Evolutionary conservation across 2,888 invertebrate genomes (phyloP).

Genomic region (Zonitis immaculata): DNA sequence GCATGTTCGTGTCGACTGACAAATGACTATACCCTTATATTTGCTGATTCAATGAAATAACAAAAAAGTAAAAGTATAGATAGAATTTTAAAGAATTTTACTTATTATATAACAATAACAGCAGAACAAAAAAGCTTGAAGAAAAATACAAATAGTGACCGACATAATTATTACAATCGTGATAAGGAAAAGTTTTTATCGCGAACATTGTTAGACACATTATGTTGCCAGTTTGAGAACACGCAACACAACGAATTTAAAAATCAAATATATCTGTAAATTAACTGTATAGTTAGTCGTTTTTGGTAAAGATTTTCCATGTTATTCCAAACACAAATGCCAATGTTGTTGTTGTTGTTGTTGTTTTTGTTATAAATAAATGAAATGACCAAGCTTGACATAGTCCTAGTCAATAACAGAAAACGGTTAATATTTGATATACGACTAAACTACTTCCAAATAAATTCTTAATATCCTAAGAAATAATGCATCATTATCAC

Average conservation of each 20-base stretch:
- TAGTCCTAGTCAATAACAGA: constrained; percentile 10
- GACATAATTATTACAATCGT: constrained; percentile 19
- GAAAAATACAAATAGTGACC: constrained; percentile 14
- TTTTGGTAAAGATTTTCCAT: not conserved
- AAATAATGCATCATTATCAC: constrained; percentile 11
- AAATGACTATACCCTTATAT: too few relatives aligned
- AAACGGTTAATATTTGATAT: constrained; percentile 15
- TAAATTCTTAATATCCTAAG: constrained; percentile 11
- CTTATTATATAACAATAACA: constrained; percentile 7
- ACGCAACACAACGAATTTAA: constrained; percentile 7
- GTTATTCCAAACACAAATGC: constrained; percentile 12
- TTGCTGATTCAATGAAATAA: not conserved
- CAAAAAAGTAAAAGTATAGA: not conserved
- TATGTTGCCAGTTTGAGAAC: constrained; percentile 13
- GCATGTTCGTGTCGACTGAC: too few relatives aligned
- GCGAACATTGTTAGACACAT: constrained; percentile 18
- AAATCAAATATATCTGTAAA: not conserved
- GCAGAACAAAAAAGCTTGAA: constrained; percentile 4
- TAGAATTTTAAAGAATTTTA: constrained; percentile 12
- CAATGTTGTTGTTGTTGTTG: constrained; percentile 7
- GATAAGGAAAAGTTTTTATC: constrained; percentile 18
- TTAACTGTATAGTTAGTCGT: too few relatives aligned
- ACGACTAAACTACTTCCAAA: constrained; percentile 9
- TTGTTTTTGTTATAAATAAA: too few relatives aligned
- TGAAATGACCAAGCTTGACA: constrained; percentile 7